Base-by-base conservation (phyloP, 1,140 invertebrate genomes). In the Musca vetustissima region DNA sequence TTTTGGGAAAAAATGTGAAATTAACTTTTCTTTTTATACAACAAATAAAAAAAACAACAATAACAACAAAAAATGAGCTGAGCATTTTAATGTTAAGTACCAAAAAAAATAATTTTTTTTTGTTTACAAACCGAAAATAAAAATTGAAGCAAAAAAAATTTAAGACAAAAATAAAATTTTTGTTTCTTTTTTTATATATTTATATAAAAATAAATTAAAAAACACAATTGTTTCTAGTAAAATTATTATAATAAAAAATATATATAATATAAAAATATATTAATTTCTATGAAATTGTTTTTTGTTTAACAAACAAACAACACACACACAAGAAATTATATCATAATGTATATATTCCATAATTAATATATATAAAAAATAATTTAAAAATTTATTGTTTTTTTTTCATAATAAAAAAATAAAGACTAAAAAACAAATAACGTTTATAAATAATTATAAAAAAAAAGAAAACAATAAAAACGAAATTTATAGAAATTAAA, bases 201-300 rank as follows among this genome's bases (percentile, higher is more conserved):
- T n/a, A n/a, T n/a, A n/a, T n/a, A n/a, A n/a, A n/a, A 52, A 52
- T 1, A 52, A 52, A 52, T 52, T 21, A 21, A 17, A 61, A 66
- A 70, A 55, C 8, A 28, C 47, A 50, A 64, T 72, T 70, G 68
- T 67, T 72, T 72, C 65, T 75, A 69, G 70, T 71, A 72, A 73
- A 73, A 66, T 76, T 72, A 72, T 72, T 73, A 72, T 76, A 75
- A 72, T 75, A 72, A 75, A 76, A 4, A 28, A 4, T 4, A 28
- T 28, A 4, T 3, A 28, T 4, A 28, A 28, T 28, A 74, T 78
- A 77, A 76, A 77, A 77, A 72, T 72, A 72, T 24, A 53, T 53
- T 76, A 64, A 76, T 25, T 66, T 47, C 47, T 47, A 66, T 47
- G 47, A 66, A 66, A 66, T 47, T 47, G 15, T 49, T 47, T 52